Percentiles rank a stretch among this genome's conserved stretches.
These are phyloP conservation scores for Semnornis frantzii DNA, from an alignment of 2,113 vertebrate species.

Conservation along the genomic window DNA sequence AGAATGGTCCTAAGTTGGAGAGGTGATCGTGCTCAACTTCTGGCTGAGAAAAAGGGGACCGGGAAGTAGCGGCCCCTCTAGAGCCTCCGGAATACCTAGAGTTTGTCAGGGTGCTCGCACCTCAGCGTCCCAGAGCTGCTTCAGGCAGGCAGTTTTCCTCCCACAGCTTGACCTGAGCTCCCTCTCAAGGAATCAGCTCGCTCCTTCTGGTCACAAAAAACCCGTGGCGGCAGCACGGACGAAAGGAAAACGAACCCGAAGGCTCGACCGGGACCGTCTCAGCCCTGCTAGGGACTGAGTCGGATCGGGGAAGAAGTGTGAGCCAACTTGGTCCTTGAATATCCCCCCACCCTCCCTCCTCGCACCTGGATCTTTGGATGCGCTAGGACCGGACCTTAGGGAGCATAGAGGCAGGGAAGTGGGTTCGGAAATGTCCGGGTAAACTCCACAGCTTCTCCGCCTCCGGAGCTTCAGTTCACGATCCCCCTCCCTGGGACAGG, in stretches of 20 bases:
- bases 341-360: background rate
- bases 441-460: background rate
- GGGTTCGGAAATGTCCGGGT: background rate
- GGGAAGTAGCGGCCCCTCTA: background rate
- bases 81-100: background rate
- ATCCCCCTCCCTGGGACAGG: background rate
- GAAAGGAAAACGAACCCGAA: background rate
- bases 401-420: rapidly evolving
- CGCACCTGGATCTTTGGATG: rapidly evolving
- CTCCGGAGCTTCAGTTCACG: background rate
- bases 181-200: background rate
- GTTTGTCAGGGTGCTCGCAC: background rate
- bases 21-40: background rate
- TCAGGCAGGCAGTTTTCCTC: background rate
- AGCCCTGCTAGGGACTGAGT: background rate
- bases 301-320: background rate
- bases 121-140: background rate
- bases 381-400: background rate
- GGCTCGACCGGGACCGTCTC: background rate
- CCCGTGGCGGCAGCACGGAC: rapidly evolving
- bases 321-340: background rate
- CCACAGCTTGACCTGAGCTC: background rate
- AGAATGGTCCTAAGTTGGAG: background rate
- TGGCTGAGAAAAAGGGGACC: background rate
- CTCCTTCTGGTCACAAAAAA: background rate